These are phyloP conservation scores for Myripristis murdjan DNA, from an alignment of 2,797 vertebrate genomes.

Conservation along the genomic window DNA sequence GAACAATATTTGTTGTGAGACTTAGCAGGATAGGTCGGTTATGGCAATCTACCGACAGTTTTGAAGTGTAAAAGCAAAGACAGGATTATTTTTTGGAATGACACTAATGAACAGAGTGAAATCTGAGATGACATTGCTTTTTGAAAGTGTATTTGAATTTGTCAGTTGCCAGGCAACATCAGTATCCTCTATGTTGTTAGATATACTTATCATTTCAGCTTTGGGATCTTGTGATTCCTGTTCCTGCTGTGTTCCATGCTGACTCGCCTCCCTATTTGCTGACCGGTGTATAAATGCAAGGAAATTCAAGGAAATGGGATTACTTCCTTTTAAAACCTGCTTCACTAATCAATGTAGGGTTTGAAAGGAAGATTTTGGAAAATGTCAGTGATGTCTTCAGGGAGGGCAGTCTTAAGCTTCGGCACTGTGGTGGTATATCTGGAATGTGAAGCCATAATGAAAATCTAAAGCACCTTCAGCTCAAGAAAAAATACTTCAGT, in stretches of 20 bases:
- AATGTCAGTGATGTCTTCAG: slow-evolving; percentile 79
- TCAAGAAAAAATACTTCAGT: slow-evolving; percentile 36
- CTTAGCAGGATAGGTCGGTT: slow-evolving; percentile 9
- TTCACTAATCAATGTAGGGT: slow-evolving; percentile 74
- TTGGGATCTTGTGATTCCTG: slow-evolving; percentile 36
- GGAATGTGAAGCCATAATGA: slow-evolving; percentile 69
- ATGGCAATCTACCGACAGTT: slow-evolving; percentile 40
- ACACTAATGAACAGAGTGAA: slow-evolving; percentile 44
- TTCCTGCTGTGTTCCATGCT: slow-evolving; percentile 47
- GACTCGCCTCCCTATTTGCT: slow-evolving; percentile 59
- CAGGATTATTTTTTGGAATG: slow-evolving; percentile 37
- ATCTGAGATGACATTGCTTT: slow-evolving; percentile 47
- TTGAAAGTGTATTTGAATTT: slow-evolving; percentile 40
- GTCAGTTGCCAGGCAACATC: slow-evolving; percentile 49
- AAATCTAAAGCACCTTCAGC: slow-evolving; percentile 43
- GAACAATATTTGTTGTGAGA: slow-evolving; percentile 1
- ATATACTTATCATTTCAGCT: slow-evolving; percentile 44
- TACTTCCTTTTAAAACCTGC: slow-evolving; percentile 74
- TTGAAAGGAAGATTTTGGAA: slow-evolving; percentile 79
- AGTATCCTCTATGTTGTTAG: slow-evolving; percentile 39
- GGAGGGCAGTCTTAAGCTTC: slow-evolving; percentile 73
- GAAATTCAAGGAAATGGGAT: slow-evolving; percentile 64
- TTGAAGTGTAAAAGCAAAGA: slow-evolving; percentile 11
- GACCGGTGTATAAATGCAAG: slow-evolving; percentile 56
- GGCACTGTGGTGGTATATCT: slow-evolving; percentile 66